Base-by-base conservation (phyloP, 2,113 vertebrate species). In the Sapayoa aenigma region DNA sequence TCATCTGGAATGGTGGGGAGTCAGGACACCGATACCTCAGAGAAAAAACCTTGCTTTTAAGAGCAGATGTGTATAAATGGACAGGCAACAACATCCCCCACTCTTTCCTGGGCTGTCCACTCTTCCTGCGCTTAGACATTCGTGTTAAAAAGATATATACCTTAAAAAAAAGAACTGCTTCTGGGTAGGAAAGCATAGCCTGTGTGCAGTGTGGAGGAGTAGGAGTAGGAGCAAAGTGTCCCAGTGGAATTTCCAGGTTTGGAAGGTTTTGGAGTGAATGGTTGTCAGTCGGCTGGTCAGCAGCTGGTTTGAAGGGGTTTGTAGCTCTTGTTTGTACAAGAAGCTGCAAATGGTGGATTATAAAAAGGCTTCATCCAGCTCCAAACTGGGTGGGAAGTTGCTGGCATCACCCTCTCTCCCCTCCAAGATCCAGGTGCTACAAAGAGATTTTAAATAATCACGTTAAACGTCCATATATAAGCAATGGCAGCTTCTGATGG, bases 401-500 rank as follows among this genome's bases (percentile, higher is more conserved):
- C 4, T 2, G 65, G 52, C 30, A n/a, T 33, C 59, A 9, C 12
- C 37, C 41, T 16, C 3, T 5, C 44, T 11, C 28, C 3, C 35
- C 37, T 11, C 28, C 3, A 31, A 24, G 68, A 46, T 11, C 18
- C 1, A 1, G 44, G 28, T 63, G 6, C 60, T 74, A 2, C 25
- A 39, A 72, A 76, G 24, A 33, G 10, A 4, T 28, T 59, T 41
- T 41, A 49, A 50, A 75, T 27, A 50, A 39, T 33, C 21, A 47
- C 66, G 16, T 3, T 3, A 7, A 27, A 30, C 1, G 1, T 56
- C 46, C 60, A 80, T 10, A 0, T 14, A 11, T 5, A 73, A 91
- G 14, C 2, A 4, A 4, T 21, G 31, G 15, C 50, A 59, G 21
- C 35, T 93, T 62, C 52, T 89, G 66, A 27, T 9, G 6, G 23